Evolutionary conservation across 2,888 invertebrate species (phyloP).

Genomic region (Caenorhabditis auriculariae): DNA sequence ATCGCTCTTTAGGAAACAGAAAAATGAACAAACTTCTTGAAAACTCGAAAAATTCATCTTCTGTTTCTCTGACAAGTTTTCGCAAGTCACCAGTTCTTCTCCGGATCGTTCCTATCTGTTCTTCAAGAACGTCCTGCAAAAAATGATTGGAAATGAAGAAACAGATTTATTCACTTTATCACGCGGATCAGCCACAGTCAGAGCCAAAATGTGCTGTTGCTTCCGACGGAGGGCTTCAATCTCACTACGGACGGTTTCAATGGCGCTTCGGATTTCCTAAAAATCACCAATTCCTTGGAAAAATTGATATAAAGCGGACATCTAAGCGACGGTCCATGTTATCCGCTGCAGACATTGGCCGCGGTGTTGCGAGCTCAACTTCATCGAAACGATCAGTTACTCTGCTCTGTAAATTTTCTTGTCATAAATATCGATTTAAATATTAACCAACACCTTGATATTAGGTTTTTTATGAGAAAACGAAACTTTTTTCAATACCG

Average conservation of each 20-base stretch:
- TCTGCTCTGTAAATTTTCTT: conserved; percentile 41
- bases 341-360: conserved; percentile 37
- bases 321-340: conserved; percentile 27
- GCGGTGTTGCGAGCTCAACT: conserved; percentile 38
- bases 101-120: conserved; percentile 45
- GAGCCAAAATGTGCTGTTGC: conserved; percentile 38
- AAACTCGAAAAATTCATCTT: conserved; percentile 45
- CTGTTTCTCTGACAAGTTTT: conserved; percentile 40
- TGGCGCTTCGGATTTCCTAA: conserved; percentile 27
- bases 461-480: too few species aligned
- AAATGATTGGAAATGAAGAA: neutral
- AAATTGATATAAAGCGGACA: neutral
- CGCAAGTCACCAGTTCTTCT: conserved; percentile 33
- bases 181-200: conserved; percentile 37
- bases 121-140: conserved; percentile 51
- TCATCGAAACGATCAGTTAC: conserved; percentile 48
- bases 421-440: too few species aligned
- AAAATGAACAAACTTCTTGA: conserved; percentile 21
- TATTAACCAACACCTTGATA: too few species aligned
- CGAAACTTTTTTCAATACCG: too few species aligned
- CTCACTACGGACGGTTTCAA: conserved; percentile 30
- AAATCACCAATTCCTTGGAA: conserved; percentile 2
- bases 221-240: conserved; percentile 39
- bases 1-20: neutral
- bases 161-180: conserved; percentile 50